Percentiles rank a stretch among this genome's conserved stretches.
Evolutionary conservation across 2,113 vertebrate species (phyloP).

Genomic region (Myocastor coypus): DNA sequence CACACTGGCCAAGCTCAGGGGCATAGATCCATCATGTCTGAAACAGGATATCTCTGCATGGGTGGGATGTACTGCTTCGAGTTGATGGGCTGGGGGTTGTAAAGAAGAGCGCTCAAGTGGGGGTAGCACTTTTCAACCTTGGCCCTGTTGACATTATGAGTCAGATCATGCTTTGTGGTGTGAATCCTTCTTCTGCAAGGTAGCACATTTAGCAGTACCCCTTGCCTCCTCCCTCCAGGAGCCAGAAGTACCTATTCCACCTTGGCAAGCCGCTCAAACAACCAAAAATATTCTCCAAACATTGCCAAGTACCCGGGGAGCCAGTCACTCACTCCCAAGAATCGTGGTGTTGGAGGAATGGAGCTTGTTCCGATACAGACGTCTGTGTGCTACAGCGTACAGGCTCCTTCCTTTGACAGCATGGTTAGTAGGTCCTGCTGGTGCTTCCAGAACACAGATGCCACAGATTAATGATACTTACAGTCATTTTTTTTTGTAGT

Average conservation of each 20-base stretch:
- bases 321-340: not conserved
- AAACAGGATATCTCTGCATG: not conserved
- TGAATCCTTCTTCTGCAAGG: accelerated
- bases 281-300: not conserved
- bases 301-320: not conserved
- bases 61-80: not conserved
- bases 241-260: not conserved
- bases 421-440: too few relatives aligned
- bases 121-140: not conserved
- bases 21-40: not conserved
- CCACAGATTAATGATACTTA: not conserved
- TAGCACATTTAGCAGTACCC: not conserved
- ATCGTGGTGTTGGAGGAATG: accelerated
- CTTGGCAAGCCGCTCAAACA: not conserved
- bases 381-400: not conserved
- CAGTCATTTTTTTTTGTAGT: not conserved
- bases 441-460: too few relatives aligned
- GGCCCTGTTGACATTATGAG: accelerated
- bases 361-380: not conserved
- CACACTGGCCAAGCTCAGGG: accelerated
- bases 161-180: not conserved
- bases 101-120: not conserved
- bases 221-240: not conserved
- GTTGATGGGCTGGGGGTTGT: not conserved
- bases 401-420: not conserved